A percentile compares a stretch with the other conserved stretches of the same genome.
Evolutionary conservation across 2,797 vertebrate species (phyloP).

Genomic region (Kryptopterus vitreolus): DNA sequence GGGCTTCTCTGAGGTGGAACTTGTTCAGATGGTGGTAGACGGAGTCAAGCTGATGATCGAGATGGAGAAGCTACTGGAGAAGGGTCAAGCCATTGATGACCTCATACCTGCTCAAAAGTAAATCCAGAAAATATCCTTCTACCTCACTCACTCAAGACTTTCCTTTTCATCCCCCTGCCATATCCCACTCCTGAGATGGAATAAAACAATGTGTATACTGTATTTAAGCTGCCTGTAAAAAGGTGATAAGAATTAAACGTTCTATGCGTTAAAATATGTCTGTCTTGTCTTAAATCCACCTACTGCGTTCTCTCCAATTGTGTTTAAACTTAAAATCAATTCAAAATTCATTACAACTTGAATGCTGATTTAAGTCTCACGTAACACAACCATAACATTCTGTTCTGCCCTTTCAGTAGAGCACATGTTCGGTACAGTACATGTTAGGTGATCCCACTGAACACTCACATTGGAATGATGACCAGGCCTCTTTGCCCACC

Average conservation of each 20-base stretch:
- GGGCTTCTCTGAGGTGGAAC: slow-evolving; percentile 95
- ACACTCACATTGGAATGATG: not conserved
- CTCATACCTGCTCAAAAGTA: slow-evolving; percentile 91
- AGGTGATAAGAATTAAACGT: slow-evolving; percentile 80
- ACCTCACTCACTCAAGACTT: slow-evolving; percentile 53
- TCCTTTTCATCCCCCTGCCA: slow-evolving; percentile 40
- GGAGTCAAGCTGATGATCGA: slow-evolving; percentile 89
- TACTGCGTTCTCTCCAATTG: too few relatives aligned
- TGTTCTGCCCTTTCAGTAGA: not conserved
- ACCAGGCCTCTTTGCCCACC: not conserved
- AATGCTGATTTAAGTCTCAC: too few relatives aligned
- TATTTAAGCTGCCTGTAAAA: slow-evolving; percentile 73
- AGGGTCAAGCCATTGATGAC: slow-evolving; percentile 83
- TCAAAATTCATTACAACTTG: too few relatives aligned
- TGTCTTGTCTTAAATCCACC: not conserved
- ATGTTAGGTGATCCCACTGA: not conserved
- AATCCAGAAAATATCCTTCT: slow-evolving; percentile 58
- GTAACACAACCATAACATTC: too few relatives aligned
- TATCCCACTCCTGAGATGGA: not conserved
- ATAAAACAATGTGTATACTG: slow-evolving; percentile 48
- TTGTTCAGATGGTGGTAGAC: slow-evolving; percentile 95
- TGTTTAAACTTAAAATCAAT: too few relatives aligned
- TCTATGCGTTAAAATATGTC: slow-evolving; percentile 40
- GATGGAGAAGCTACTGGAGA: slow-evolving; percentile 94
- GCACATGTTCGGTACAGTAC: too few relatives aligned